Conservation (phyloP, 2,797 vertebrate genomes). For the Pipistrellus pipistrellus region DNA sequence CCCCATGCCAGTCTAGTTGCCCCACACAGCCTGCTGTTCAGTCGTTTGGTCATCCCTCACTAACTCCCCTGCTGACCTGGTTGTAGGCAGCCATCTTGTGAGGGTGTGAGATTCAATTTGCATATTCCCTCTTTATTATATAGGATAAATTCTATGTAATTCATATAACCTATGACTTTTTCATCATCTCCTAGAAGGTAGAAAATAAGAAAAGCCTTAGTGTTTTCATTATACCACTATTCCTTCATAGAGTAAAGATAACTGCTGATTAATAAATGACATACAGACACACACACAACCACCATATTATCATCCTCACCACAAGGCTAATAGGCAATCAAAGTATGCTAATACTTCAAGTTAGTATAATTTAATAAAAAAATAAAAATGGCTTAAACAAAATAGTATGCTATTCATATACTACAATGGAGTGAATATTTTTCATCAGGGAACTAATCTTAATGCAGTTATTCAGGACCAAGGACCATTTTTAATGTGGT, state of each 20-base stretch:
- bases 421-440: neutral
- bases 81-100: too few species aligned
- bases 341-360: neutral
- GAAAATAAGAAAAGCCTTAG: neutral
- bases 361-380: neutral
- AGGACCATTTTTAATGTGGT: neutral
- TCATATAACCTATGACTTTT: neutral
- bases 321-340: neutral
- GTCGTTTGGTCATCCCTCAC: too few species aligned
- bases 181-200: neutral
- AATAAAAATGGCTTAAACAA: neutral
- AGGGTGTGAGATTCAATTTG: too few species aligned
- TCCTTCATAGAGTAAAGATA: neutral
- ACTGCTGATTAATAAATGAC: neutral
- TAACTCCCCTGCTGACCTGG: too few species aligned
- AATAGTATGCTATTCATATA: neutral
- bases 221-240: neutral
- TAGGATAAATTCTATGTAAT: neutral
- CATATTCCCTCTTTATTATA: too few species aligned
- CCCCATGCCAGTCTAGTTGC: too few species aligned
- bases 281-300: neutral
- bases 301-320: neutral
- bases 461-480: rapidly evolving
- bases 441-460: neutral
- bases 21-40: too few species aligned